Evolutionary conservation across 1,140 invertebrate species (phyloP).

Genomic region (Drosophila aff.): DNA sequence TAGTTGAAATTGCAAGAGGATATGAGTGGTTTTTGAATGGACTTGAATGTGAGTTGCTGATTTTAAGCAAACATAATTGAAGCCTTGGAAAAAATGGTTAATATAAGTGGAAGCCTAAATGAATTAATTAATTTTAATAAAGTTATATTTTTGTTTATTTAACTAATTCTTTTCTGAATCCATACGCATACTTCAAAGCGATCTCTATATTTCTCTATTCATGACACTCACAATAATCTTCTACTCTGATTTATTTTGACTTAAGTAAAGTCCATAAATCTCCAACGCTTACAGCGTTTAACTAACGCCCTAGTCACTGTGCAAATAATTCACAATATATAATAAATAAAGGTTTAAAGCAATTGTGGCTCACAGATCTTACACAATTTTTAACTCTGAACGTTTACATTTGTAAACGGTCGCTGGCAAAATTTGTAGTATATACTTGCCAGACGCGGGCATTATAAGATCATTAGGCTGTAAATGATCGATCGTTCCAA

Average conservation of each 20-base stretch:
- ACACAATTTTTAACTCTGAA: background rate
- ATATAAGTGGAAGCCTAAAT: no score
- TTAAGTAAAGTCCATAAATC: constrained; percentile 12
- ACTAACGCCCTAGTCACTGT: background rate
- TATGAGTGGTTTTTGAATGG: constrained; percentile 4
- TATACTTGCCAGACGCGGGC: constrained; percentile 10
- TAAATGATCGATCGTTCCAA: constrained; percentile 65
- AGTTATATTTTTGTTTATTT: background rate
- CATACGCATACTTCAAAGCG: background rate
- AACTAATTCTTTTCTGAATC: no score
- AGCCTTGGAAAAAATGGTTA: background rate
- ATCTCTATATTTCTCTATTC: background rate
- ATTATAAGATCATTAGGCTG: constrained; percentile 78
- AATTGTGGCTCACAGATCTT: background rate
- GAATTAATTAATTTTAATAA: background rate
- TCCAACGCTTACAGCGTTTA: background rate
- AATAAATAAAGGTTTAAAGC: background rate
- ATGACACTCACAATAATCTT: no score
- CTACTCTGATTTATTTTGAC: background rate
- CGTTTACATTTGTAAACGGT: background rate
- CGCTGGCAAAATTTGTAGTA: background rate
- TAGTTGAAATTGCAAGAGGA: constrained; percentile 30
- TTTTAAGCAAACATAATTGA: background rate
- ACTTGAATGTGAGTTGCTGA: background rate
- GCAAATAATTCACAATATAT: constrained; percentile 10